Percentiles rank a stretch among this genome's conserved stretches.
Evolutionary conservation across 2,888 invertebrate genomes (phyloP).

Genomic region (Flexamia atlantica): DNA sequence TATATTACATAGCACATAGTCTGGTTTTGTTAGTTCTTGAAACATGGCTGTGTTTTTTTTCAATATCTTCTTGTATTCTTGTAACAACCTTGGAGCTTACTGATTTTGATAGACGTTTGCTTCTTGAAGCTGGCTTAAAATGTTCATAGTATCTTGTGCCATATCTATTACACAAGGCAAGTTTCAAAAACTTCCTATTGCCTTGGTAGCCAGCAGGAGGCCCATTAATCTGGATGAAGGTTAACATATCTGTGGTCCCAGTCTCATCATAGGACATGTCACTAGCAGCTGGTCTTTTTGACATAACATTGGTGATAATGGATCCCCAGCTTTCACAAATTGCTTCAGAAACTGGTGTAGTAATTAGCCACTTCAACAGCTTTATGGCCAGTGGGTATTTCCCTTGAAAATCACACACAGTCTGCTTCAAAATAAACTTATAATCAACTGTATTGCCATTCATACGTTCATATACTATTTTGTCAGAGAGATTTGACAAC

Average conservation of each 20-base stretch:
- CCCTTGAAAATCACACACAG: not conserved
- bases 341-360: slow-evolving; percentile 40
- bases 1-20: no score
- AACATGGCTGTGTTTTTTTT: no score
- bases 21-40: no score
- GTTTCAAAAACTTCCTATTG: slow-evolving; percentile 37
- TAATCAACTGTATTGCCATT: slow-evolving; percentile 18
- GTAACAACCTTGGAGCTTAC: slow-evolving; percentile 35
- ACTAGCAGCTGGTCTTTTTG: slow-evolving; percentile 18
- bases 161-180: not conserved
- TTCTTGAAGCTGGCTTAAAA: slow-evolving; percentile 46
- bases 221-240: slow-evolving; percentile 22
- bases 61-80: slow-evolving; percentile 43
- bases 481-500: slow-evolving; percentile 36
- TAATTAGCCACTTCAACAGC: not conserved
- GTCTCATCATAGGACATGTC: slow-evolving; percentile 9
- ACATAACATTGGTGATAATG: slow-evolving; percentile 49
- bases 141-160: not conserved
- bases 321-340: slow-evolving; percentile 59
- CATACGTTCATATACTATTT: slow-evolving; percentile 2
- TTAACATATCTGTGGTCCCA: slow-evolving; percentile 40
- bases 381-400: slow-evolving; percentile 36
- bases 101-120: not conserved
- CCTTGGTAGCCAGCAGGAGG: slow-evolving; percentile 49
- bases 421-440: slow-evolving; percentile 31